Evolutionary conservation across 2,888 invertebrate genomes (phyloP), one percentile per base, ranked within the genome.

Genomic region (Epistrophe eligans): DNA sequence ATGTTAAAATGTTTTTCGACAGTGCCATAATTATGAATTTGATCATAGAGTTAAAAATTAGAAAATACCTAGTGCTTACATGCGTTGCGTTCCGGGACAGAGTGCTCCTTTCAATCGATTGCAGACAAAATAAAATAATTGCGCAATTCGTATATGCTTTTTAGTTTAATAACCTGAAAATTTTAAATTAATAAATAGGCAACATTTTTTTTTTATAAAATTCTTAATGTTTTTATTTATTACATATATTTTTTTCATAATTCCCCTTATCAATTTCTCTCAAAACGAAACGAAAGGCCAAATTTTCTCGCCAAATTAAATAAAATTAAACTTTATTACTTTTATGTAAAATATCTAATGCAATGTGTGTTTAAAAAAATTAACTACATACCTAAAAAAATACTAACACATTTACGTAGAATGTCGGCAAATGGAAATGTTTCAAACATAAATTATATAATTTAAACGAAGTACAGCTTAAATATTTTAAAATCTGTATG

Each of bases 391-490:
- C 15, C 15, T 58, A 52, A 58, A 79, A 76, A 57, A 62, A 77
- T 32, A 72, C 79, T 84, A 84, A 84, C 48, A 66, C 48, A 67
- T 52, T 77, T 15, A 82, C 72, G 74, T 85, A 81, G 83, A 87
- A 87, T 82, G 66, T 82, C 40, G 71, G 58, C 48, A 74, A 82
- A 79, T 87, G 83, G 82, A 82, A 87, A 82, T 87, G 76, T 82
- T 79, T 79, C 1, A 76, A 82, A 87, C 82, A 87, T 87, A 82
- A 82, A 72, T 87, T 40, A 82, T 79, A 76, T 79, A 79, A 79
- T 87, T 79, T 74, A 82, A 87, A 66, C 57, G 73, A 74, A 81
- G 38, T 57, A 64, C 9, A 81, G 38, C 24, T 70, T 70, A 52
- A 52, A 64, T 32, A 79, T 50, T 58, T 66, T 60, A 55, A 66